A percentile compares a stretch with the other conserved stretches of the same genome.
Conservation (phyloP, 2,113 vertebrate species). For the Neodon shergylaensis region DNA sequence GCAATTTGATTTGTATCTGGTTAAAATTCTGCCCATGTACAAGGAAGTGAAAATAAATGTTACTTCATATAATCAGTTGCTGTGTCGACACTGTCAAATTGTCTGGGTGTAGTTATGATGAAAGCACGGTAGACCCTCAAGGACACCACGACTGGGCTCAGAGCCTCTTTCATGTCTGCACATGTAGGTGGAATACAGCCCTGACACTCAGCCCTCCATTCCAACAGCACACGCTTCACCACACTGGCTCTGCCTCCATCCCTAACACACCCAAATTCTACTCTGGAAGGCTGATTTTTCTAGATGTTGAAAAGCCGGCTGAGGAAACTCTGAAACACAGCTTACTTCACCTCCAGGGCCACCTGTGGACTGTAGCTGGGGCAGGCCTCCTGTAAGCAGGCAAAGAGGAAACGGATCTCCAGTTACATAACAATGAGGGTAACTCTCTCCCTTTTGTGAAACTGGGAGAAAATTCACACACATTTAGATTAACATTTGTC, state of each 20-base stretch:
- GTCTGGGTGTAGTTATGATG: neutral
- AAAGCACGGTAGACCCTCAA: neutral
- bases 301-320: neutral
- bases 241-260: neutral
- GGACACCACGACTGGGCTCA: neutral
- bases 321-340: neutral
- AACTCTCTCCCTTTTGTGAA: neutral
- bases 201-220: neutral
- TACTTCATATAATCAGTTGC: neutral
- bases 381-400: neutral
- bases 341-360: neutral
- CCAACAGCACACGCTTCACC: neutral
- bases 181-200: neutral
- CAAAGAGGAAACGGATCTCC: neutral
- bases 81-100: neutral
- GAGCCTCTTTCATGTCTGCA: neutral
- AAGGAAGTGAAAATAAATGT: constrained; percentile 49
- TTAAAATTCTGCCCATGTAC: constrained; percentile 54
- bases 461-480: neutral
- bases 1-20: neutral
- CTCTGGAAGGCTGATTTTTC: neutral
- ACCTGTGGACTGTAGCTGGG: no score
- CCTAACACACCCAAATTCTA: neutral
- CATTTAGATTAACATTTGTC: neutral
- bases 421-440: neutral